Percentiles rank a stretch among this genome's conserved stretches.
phyloP scores from a whole-genome alignment of 2,888 invertebrate genomes.

The Gonocerus acuteangulatus region DNA sequence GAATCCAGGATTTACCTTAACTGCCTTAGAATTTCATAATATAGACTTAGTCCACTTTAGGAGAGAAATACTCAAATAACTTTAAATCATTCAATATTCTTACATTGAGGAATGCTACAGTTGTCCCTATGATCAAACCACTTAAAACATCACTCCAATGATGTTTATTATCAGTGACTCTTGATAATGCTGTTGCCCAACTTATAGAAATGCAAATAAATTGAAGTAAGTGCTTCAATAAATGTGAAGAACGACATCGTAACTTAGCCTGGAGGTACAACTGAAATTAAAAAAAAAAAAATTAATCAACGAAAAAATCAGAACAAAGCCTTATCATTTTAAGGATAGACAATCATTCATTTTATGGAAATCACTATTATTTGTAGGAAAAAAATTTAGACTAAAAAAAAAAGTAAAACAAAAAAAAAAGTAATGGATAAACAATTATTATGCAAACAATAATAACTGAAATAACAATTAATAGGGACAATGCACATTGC shows the following conservation, averaged over 20 bases:
- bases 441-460: no score
- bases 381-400: neutral
- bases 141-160: constrained; percentile 95
- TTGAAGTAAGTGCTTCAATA: constrained; percentile 80
- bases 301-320: no score
- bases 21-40: neutral
- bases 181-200: constrained; percentile 79
- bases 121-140: constrained; percentile 64
- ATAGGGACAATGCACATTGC: no score
- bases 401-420: no score
- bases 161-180: constrained; percentile 93
- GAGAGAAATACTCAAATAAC: no score
- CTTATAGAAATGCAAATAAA: constrained; percentile 69
- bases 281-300: constrained; percentile 46
- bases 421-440: no score
- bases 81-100: constrained; percentile 38
- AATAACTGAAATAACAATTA: no score
- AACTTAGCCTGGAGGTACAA: constrained; percentile 81
- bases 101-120: constrained; percentile 62
- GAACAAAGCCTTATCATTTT: no score
- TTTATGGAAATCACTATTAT: neutral
- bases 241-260: constrained; percentile 69
- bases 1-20: no score
- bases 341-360: neutral
- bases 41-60: neutral